phyloP scores from a whole-genome alignment of 2,113 vertebrate genomes.

The Syngnathus typhle region DNA sequence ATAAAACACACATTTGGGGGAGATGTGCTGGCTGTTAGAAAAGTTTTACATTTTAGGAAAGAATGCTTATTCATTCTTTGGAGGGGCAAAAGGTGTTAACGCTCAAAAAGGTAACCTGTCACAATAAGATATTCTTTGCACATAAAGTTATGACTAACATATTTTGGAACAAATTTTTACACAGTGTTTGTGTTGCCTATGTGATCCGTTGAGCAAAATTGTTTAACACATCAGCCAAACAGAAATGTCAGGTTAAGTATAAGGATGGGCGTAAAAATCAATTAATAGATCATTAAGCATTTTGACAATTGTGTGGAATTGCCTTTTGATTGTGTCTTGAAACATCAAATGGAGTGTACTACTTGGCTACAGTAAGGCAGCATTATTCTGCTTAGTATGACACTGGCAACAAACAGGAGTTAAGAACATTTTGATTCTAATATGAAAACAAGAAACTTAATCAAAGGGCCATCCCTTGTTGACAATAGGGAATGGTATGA shows the following conservation, averaged over 20 bases:
- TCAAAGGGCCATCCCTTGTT: no score
- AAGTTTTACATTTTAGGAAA: conserved; percentile 6
- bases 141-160: not conserved
- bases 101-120: not conserved
- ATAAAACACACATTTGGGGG: conserved; percentile 7
- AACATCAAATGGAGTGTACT: not conserved
- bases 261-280: not conserved
- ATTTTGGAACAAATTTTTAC: not conserved
- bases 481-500: not conserved
- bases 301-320: not conserved
- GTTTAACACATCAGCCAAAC: not conserved
- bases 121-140: not conserved
- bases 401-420: not conserved
- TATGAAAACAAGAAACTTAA: not conserved
- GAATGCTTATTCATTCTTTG: not conserved
- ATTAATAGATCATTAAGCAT: not conserved
- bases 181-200: not conserved
- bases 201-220: not conserved
- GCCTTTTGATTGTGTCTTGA: not conserved
- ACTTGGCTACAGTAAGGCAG: not conserved
- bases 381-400: not conserved
- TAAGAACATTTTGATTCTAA: not conserved
- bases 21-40: not conserved
- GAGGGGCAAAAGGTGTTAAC: not conserved
- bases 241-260: not conserved